Base-by-base conservation (phyloP, 2,113 vertebrate species). In the Spheniscus mendiculus region DNA sequence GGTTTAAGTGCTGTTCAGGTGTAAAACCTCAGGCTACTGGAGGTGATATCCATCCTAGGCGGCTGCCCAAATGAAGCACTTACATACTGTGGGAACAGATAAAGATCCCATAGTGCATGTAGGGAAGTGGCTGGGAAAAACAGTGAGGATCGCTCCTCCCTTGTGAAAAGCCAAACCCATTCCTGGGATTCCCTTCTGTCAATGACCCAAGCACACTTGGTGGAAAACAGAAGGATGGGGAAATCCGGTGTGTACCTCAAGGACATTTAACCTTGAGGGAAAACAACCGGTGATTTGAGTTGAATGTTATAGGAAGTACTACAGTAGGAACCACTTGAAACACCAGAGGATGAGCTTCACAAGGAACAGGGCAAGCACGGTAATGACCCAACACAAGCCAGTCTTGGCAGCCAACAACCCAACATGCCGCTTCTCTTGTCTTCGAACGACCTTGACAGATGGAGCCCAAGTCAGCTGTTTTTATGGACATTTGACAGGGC, bases 361-460 rank as follows among this genome's bases (percentile, higher is more conserved):
- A 61, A 44, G 53, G 45, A 78, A 69, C 53, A 69, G 20, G 6
- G 6, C 21, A 59, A 69, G 26, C 45, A 59, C 14, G 3, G n/a
- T 26, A 11, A 61, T 32, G 11, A 59, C 19, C 42, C 58, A 65
- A 66, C 19, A 58, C 29, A 47, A 76, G 29, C 29, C 3, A 1
- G n/a, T n/a, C 61, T n/a, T 42, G 29, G 10, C 26, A 52, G 20
- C 3, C 45, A 61, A 30, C 26, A 52, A 61, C 17, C 38, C 44
- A 59, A 36, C 23, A 59, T 0, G 1, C 20, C 2, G 3, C 19
- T 18, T 58, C 7, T 58, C 38, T 26, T 32, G 9, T 32, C 36
- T 17, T 52, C 42, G 47, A 62, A 21, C 22, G 27, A 59, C 25
- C 21, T 38, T 70, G 18, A 32, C 27, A 70, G 25, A 69, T 1